Conservation (phyloP, 2,797 vertebrate genomes). For the Syngnathus acus region DNA sequence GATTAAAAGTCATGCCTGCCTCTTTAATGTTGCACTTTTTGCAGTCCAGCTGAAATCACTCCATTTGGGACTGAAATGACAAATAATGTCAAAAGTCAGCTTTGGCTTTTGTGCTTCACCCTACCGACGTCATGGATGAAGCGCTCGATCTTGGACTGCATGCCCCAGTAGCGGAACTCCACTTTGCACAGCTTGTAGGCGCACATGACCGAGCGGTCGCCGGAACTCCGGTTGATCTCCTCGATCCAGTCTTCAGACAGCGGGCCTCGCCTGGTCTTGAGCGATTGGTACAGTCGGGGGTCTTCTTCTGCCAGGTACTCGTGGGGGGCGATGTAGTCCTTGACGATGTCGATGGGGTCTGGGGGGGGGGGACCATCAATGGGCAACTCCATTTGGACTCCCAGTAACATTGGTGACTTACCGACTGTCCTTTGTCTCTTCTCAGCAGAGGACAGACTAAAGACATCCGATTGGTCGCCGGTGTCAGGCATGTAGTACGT, state of each 20-base stretch:
- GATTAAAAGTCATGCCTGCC: not conserved
- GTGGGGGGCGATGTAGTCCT: constrained; percentile 85
- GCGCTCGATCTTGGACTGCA: constrained; percentile 98
- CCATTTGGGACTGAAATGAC: no score
- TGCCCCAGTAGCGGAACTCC: constrained; percentile 99
- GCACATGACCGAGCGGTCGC: constrained; percentile 84
- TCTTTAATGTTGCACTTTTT: not conserved
- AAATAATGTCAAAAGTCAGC: no score
- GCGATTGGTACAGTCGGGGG: constrained; percentile 85
- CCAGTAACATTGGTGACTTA: constrained; percentile 19
- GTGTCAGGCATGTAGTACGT: constrained; percentile 92
- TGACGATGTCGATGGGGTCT: constrained; percentile 98
- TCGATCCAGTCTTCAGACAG: constrained; percentile 91
- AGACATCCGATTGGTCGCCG: constrained; percentile 84
- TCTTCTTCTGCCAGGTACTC: constrained; percentile 95
- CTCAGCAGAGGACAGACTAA: constrained; percentile 85
- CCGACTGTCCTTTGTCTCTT: constrained; percentile 85
- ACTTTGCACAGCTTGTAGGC: constrained; percentile 99
- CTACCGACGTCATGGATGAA: constrained; percentile 86
- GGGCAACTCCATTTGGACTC: not conserved
- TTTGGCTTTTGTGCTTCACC: constrained; percentile 10
- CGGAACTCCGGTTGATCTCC: constrained; percentile 74
- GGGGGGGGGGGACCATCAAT: no score
- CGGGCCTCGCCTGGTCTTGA: constrained; percentile 87
- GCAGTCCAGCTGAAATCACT: not conserved